phyloP scores from a whole-genome alignment of 2,797 vertebrate genomes.

The Gephyroberyx darwinii region DNA sequence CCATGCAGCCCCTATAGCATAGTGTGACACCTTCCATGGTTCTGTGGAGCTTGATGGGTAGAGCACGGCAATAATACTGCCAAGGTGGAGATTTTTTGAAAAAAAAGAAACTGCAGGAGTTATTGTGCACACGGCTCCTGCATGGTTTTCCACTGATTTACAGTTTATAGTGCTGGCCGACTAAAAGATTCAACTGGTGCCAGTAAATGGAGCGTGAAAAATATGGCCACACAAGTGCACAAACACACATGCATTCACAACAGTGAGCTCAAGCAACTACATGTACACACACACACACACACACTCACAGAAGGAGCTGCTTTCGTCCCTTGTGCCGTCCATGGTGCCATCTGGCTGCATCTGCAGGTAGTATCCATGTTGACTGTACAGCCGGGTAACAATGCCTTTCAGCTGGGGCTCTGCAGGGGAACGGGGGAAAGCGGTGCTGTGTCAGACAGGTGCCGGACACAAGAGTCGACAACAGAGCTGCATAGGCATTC shows the following conservation, averaged over 20 bases:
- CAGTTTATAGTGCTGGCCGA: neutral
- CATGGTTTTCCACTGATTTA: neutral
- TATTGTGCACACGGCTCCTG: neutral
- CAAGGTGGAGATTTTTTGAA: conserved; percentile 16
- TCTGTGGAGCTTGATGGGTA: conserved; percentile 16
- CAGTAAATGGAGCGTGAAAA: neutral
- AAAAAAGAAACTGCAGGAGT: conserved; percentile 9
- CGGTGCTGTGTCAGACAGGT: conserved; percentile 31
- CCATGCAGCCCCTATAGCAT: conserved; percentile 7
- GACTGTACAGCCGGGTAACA: conserved; percentile 95
- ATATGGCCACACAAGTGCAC: conserved; percentile 16
- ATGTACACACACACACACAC: conserved; percentile 24
- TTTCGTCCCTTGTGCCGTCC: conserved; percentile 97
- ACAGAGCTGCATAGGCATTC: conserved; percentile 18
- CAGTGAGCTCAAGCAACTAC: neutral
- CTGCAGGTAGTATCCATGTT: conserved; percentile 97
- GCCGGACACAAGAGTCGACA: neutral
- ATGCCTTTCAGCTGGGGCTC: conserved; percentile 99
- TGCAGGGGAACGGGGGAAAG: conserved; percentile 70
- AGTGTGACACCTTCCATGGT: conserved; percentile 12
- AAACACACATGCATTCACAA: conserved; percentile 17
- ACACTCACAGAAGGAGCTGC: conserved; percentile 87
- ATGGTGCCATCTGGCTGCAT: conserved; percentile 96
- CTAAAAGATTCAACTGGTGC: neutral
- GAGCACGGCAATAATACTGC: neutral